Evolutionary conservation across 1,140 invertebrate species (phyloP), one percentile per base, ranked within the genome.

Genomic region (Magallana ariakensis): DNA sequence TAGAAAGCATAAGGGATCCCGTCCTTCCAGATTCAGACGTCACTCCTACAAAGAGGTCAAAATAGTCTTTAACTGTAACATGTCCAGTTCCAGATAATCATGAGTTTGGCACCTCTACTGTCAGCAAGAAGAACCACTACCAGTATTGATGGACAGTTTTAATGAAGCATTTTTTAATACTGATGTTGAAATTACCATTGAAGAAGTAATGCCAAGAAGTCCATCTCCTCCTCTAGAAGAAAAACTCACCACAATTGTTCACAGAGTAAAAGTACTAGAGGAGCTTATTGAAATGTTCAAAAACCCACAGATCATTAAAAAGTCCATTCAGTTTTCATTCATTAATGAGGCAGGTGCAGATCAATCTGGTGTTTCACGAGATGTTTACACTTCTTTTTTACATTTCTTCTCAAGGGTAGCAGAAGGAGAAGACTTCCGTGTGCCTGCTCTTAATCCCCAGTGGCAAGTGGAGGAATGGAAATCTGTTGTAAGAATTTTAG

Each of bases 361-460:
- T 85, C n/a, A 26, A 22, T 19, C 54, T 22, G 84, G 84, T 10
- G 55, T 85, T 19, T 85, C 84, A 22, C 9, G 84, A 16, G 84
- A 85, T 83, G 85, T 82, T 15, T 83, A 86, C 16, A 15, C 80
- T 7, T 53, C 80, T 1, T 87, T 87, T 75, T 87, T 62, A 58
- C 16, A 83, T 5, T 80, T 83, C 33, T 83, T 87, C 46, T 58
- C 22, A 2, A 57, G 55, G 19, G n/a, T 11, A 22, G 62, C 86
- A 54, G 86, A 87, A 46, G 86, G 81, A n/a, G 86, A 87, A 55
- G 86, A 84, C 13, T 13, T 16, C 16, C 19, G 86, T 33, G 58
- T 87, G 1, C 86, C 81, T 16, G 26, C 10, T 62, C 62, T 87
- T 6, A 80, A 56, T 75, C 53, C 60, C 8, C 66, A 80, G 13